Evolutionary conservation across 2,888 invertebrate species (phyloP).

Genomic region (Amblyjoppa proteus): DNA sequence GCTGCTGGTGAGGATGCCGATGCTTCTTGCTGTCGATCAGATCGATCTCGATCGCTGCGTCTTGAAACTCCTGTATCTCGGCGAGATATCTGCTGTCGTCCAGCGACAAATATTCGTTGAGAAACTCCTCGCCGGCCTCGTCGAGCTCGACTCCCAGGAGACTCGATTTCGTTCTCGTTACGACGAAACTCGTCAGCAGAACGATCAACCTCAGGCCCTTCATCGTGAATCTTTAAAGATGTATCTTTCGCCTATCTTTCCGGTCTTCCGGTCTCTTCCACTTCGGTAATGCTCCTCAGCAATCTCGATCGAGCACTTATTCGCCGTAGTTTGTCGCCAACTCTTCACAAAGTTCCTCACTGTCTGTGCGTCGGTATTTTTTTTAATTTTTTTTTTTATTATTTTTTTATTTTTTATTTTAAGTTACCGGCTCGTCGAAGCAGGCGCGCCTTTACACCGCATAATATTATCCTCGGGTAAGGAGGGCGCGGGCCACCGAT

Average conservation of each 20-base stretch:
- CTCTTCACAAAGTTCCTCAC: neutral
- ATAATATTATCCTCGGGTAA: constrained; percentile 59
- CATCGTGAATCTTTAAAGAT: constrained; percentile 46
- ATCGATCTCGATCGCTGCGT: constrained; percentile 82
- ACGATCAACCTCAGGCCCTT: constrained; percentile 51
- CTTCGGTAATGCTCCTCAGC: neutral
- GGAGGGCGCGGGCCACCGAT: constrained; percentile 53
- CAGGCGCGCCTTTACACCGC: constrained; percentile 61
- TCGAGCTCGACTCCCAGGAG: constrained; percentile 77
- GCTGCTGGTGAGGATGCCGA: constrained; percentile 80
- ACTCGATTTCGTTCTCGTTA: constrained; percentile 61
- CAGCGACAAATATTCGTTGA: constrained; percentile 78
- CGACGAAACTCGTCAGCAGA: constrained; percentile 53
- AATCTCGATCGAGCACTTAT: neutral
- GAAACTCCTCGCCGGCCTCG: constrained; percentile 77
- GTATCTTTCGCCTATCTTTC: neutral
- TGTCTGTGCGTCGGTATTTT: neutral
- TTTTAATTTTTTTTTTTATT: neutral
- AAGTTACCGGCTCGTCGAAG: constrained; percentile 45
- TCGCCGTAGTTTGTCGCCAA: constrained; percentile 24
- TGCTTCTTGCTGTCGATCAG: constrained; percentile 79
- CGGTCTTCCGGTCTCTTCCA: neutral
- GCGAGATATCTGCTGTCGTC: constrained; percentile 79
- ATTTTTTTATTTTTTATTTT: constrained; percentile 17
- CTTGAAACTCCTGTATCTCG: constrained; percentile 78